A percentile compares a stretch with the other conserved stretches of the same genome.
Conservation (phyloP, 92 coral and sea anemone species). For the Desmophyllum pertusum region DNA sequence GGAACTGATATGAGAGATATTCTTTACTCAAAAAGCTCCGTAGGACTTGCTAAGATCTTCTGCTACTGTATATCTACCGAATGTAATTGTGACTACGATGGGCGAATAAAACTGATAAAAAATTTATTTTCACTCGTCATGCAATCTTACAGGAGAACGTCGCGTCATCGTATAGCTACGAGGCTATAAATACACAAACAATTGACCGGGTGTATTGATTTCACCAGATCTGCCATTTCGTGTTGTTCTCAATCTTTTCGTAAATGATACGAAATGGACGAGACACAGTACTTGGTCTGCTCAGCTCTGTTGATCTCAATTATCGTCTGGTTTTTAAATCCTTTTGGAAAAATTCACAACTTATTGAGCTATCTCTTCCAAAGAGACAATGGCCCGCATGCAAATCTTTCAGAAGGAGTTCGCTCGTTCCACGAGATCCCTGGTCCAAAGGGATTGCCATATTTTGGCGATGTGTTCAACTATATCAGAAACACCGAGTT, state of each 20-base stretch:
- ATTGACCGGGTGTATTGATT: background rate
- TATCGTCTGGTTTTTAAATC: background rate
- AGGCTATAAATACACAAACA: too few relatives aligned
- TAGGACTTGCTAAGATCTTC: too few relatives aligned
- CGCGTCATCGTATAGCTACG: too few relatives aligned
- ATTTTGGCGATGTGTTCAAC: slow-evolving; percentile 7
- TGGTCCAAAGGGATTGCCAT: slow-evolving; percentile 23
- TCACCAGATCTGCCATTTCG: background rate
- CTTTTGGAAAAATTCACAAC: slow-evolving; percentile 1
- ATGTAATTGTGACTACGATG: too few relatives aligned
- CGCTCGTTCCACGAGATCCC: slow-evolving; percentile 30
- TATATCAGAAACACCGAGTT: background rate
- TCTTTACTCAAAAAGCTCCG: too few relatives aligned
- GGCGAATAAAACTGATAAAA: too few relatives aligned
- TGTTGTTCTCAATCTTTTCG: too few relatives aligned
- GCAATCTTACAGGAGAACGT: too few relatives aligned
- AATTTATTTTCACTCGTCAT: too few relatives aligned
- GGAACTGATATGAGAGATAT: too few relatives aligned
- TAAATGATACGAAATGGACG: slow-evolving; percentile 21
- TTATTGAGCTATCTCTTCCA: background rate
- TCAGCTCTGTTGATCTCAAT: background rate
- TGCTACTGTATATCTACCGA: too few relatives aligned
- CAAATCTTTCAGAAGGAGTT: slow-evolving; percentile 1
- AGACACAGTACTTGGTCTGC: background rate
- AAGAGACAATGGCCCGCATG: background rate